Conservation (phyloP, 2,888 invertebrate species). For the Cenopis cana region DNA sequence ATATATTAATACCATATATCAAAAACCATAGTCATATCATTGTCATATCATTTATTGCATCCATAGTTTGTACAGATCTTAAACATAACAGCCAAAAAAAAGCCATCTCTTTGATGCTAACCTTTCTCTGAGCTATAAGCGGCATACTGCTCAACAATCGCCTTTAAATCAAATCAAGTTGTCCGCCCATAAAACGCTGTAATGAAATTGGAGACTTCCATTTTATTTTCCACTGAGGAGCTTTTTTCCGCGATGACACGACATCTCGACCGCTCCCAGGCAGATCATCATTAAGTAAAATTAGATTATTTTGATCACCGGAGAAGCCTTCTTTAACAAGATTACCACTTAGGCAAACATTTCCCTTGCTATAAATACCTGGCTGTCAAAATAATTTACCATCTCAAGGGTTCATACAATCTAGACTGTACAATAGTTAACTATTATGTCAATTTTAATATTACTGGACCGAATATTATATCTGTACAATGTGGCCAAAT, state of each 20-base stretch:
- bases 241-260: constrained; percentile 19
- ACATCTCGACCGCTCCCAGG: neutral
- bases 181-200: constrained; percentile 14
- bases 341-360: neutral
- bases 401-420: too few species aligned
- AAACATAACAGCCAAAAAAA: too few species aligned
- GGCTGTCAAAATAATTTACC: too few species aligned
- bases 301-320: neutral
- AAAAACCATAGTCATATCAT: too few species aligned
- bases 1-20: too few species aligned
- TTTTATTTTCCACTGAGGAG: constrained; percentile 32
- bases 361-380: neutral
- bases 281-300: constrained; percentile 15
- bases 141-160: constrained; percentile 21
- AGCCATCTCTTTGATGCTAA: neutral
- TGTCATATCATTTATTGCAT: too few species aligned
- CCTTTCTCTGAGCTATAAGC: neutral
- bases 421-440: too few species aligned
- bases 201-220: constrained; percentile 33
- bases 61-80: too few species aligned
- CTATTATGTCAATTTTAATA: too few species aligned
- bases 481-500: too few species aligned
- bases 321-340: neutral
- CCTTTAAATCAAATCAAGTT: constrained; percentile 28
- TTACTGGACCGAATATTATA: too few species aligned